These are phyloP conservation scores for Lepus europaeus DNA, from an alignment of 2,113 vertebrate genomes.

Conservation along the genomic window DNA sequence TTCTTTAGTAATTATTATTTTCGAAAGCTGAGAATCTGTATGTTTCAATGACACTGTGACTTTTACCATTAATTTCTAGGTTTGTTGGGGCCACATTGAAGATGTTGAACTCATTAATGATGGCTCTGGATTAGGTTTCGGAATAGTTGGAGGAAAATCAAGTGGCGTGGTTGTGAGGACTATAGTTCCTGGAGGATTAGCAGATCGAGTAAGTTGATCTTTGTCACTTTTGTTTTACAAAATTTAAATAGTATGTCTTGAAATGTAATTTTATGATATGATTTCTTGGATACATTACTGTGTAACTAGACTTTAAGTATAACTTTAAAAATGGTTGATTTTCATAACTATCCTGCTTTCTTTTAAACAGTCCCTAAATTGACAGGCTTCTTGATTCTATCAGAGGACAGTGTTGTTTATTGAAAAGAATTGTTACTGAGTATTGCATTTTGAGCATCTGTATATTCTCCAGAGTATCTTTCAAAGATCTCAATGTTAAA, in stretches of 20 bases:
- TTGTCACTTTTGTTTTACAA: conserved; percentile 66
- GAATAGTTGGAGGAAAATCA: conserved; percentile 96
- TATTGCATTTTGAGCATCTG: neutral
- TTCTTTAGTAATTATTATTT: neutral
- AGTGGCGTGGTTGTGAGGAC: conserved; percentile 96
- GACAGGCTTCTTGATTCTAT: neutral
- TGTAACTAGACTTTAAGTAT: conserved; percentile 31
- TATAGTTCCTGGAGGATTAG: conserved; percentile 93
- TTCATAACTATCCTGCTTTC: neutral
- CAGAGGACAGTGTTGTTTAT: conserved; percentile 31
- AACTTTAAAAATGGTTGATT: conserved; percentile 11
- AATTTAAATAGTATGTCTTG: conserved; percentile 48
- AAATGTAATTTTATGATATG: conserved; percentile 26
- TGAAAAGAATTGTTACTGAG: conserved; percentile 1
- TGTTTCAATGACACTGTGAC: conserved; percentile 40
- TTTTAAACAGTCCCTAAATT: conserved; percentile 7
- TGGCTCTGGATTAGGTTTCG: conserved; percentile 97
- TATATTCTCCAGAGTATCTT: neutral
- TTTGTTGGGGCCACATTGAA: conserved; percentile 93
- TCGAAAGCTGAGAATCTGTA: conserved; percentile 14
- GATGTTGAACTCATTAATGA: conserved; percentile 96
- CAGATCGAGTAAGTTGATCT: conserved; percentile 92
- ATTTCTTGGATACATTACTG: neutral
- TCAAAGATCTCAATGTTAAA: neutral
- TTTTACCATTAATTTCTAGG: conserved; percentile 86